These are phyloP conservation scores for Rhysida immarginata DNA, from an alignment of 1,140 invertebrate species.

Conservation along the genomic window DNA sequence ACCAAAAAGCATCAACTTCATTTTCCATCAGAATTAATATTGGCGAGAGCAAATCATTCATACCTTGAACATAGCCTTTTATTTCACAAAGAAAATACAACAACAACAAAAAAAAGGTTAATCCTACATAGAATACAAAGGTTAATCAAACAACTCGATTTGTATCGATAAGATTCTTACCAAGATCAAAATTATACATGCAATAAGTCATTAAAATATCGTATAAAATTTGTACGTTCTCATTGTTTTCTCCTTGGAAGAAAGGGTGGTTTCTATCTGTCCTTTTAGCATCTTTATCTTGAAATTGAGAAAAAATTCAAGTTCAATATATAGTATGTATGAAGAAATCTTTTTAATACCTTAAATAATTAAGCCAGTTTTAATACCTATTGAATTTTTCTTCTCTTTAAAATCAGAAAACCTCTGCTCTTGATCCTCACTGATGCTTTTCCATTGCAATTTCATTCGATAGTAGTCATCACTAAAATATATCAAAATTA, in stretches of 20 bases:
- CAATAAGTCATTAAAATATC: constrained; percentile 97
- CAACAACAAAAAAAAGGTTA: neutral
- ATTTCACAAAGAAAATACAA: constrained; percentile 3
- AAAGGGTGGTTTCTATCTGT: constrained; percentile 86
- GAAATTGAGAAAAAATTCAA: constrained; percentile 18
- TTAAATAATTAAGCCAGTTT: neutral
- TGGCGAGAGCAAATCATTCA: constrained; percentile 92
- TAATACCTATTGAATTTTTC: constrained; percentile 73
- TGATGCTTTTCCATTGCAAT: constrained; percentile 86
- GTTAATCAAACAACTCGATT: neutral
- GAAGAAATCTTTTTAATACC: neutral
- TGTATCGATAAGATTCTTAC: constrained; percentile 26
- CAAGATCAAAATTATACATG: constrained; percentile 99
- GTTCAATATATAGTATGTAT: neutral
- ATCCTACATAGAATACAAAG: neutral
- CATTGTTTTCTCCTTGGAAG: constrained; percentile 80
- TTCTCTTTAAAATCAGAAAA: constrained; percentile 79
- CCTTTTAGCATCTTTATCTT: constrained; percentile 93
- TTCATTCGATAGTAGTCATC: constrained; percentile 93
- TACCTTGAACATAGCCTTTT: constrained; percentile 40
- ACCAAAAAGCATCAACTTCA: constrained; percentile 97
- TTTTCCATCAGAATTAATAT: constrained; percentile 77
- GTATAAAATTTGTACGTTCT: constrained; percentile 64
- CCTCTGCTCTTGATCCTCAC: constrained; percentile 64
- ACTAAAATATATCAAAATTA: constrained; percentile 25